phyloP scores from a whole-genome alignment of 2,888 invertebrate species.

The Zele albiditarsus region DNA sequence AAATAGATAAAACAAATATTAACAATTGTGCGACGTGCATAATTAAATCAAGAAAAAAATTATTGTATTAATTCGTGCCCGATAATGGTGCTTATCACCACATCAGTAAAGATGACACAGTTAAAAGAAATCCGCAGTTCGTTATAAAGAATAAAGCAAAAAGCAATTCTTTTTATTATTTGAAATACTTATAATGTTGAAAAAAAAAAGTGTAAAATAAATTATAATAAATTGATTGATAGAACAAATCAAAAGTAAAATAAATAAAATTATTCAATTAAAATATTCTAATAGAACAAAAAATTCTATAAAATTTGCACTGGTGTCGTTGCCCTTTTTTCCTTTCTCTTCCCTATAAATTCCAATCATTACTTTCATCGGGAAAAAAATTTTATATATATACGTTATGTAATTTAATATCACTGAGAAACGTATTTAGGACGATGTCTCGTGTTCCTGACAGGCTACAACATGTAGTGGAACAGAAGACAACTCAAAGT shows the following conservation, averaged over 20 bases:
- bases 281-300: not conserved
- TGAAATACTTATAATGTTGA: not conserved
- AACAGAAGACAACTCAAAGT: constrained; percentile 58
- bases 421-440: not conserved
- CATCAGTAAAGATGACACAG: not conserved
- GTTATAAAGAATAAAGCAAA: not conserved
- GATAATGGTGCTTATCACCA: not conserved
- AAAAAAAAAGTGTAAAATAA: not conserved
- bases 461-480: constrained; percentile 53
- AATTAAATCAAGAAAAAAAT: not conserved
- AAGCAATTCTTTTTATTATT: not conserved
- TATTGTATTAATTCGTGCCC: not conserved
- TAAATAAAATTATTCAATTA: not conserved
- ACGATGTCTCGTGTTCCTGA: not conserved
- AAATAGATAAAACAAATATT: constrained; percentile 4
- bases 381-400: not conserved
- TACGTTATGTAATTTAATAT: not conserved
- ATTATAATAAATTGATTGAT: not conserved
- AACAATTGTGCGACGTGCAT: not conserved
- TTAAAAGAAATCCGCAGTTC: not conserved
- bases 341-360: not conserved
- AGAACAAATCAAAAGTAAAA: not conserved
- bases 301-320: not conserved
- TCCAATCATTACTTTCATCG: not conserved
- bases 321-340: not conserved